Percentiles rank a stretch among this genome's conserved stretches.
These are phyloP conservation scores for Caretta caretta DNA, from an alignment of 2,113 vertebrate genomes.

Conservation along the genomic window DNA sequence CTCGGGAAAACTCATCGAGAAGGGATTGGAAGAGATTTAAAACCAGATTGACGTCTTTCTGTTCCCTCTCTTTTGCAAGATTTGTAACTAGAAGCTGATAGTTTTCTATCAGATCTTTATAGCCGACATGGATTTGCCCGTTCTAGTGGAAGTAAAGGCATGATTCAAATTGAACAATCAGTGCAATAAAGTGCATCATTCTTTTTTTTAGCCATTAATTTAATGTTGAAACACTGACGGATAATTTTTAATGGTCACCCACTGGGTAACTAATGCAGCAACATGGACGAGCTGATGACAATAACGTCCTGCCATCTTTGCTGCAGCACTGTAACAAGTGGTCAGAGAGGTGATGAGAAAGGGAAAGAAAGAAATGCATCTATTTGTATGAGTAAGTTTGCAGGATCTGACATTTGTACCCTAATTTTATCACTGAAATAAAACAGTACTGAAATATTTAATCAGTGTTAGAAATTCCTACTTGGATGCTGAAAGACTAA, in stretches of 20 bases:
- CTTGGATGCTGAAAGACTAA: background rate
- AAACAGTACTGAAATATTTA: background rate
- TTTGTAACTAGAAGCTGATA: slow-evolving; percentile 92
- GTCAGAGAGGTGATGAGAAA: background rate
- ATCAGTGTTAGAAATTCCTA: background rate
- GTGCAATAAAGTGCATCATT: background rate
- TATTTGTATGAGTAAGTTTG: background rate
- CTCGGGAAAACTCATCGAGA: slow-evolving; percentile 93
- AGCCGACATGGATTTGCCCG: slow-evolving; percentile 89
- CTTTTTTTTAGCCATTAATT: background rate
- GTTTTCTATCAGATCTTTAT: slow-evolving; percentile 92
- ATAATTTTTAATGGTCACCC: background rate
- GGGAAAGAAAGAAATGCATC: background rate
- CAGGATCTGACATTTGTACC: background rate
- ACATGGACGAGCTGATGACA: slow-evolving; percentile 1
- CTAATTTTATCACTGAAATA: background rate
- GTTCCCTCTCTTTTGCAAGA: slow-evolving; percentile 87
- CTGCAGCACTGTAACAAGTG: slow-evolving; percentile 1
- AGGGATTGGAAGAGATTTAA: slow-evolving; percentile 97
- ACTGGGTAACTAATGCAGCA: slow-evolving; percentile 7
- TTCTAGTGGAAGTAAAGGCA: slow-evolving; percentile 78
- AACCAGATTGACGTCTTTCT: slow-evolving; percentile 94
- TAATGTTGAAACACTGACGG: background rate
- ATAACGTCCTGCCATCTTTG: slow-evolving; percentile 27
- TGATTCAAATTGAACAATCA: background rate